Percentiles rank a stretch among this genome's conserved stretches.
phyloP scores from a whole-genome alignment of 2,113 vertebrate genomes.

The Abramis brama region DNA sequence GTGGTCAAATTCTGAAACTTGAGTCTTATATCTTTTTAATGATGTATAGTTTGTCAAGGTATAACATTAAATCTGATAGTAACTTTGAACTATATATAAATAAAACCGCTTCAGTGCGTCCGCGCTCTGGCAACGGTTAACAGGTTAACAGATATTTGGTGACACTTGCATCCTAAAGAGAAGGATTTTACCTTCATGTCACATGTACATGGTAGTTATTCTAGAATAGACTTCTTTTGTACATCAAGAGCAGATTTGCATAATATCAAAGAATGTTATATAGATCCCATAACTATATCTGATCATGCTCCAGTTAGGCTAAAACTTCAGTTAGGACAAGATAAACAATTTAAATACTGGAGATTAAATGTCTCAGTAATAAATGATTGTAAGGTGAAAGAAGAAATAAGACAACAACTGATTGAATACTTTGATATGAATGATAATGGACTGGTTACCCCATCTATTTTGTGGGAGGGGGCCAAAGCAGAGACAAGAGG shows the following conservation, averaged over 20 bases:
- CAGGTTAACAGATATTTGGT: no score
- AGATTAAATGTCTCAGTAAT: background rate
- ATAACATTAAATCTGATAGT: no score
- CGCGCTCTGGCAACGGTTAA: no score
- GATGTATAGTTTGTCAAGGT: no score
- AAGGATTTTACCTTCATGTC: background rate
- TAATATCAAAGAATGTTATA: background rate
- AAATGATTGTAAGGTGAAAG: background rate
- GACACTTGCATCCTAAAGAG: no score
- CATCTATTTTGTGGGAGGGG: background rate
- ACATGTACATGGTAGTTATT: background rate
- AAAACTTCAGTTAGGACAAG: background rate
- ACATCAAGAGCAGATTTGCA: background rate
- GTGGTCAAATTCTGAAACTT: no score
- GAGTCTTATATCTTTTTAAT: no score
- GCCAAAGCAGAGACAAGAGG: background rate
- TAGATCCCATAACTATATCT: background rate
- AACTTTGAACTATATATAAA: no score
- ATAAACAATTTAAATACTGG: constrained; percentile 1
- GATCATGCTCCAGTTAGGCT: background rate
- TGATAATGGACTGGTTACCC: background rate
- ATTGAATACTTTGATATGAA: constrained; percentile 6
- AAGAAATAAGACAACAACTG: background rate
- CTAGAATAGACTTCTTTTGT: background rate
- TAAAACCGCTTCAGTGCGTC: no score